Conservation (phyloP, 2,888 invertebrate species). For the Zootermopsis nevadensis region DNA sequence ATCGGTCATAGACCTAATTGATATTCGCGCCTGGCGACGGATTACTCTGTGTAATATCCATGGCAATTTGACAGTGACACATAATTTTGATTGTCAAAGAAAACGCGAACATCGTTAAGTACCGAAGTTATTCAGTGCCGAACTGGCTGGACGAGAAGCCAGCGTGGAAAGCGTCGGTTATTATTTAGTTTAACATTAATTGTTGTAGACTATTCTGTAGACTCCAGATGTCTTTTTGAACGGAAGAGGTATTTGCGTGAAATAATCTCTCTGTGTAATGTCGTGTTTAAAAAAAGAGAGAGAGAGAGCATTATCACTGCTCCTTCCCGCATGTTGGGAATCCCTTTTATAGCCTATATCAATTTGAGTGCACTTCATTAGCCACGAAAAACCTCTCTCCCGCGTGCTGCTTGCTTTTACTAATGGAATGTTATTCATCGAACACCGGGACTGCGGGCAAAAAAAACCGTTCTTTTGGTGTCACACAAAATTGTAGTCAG, state of each 20-base stretch:
- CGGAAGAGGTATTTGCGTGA: not conserved
- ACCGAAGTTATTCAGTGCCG: too few species aligned
- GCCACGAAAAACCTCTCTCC: slow-evolving; percentile 34
- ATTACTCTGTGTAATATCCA: too few species aligned
- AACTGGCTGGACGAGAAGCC: too few species aligned
- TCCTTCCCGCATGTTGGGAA: slow-evolving; percentile 7
- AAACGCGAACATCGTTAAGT: too few species aligned
- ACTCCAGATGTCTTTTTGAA: not conserved
- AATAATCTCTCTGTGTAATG: not conserved
- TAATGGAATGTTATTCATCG: slow-evolving; percentile 48
- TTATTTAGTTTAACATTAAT: too few species aligned
- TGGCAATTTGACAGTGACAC: too few species aligned
- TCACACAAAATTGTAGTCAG: slow-evolving; percentile 47
- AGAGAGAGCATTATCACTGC: not conserved
- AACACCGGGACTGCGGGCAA: slow-evolving; percentile 35
- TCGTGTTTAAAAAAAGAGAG: not conserved
- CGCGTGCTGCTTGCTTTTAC: slow-evolving; percentile 36
- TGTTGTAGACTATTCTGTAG: not conserved
- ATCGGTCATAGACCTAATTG: too few species aligned
- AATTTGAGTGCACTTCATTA: slow-evolving; percentile 50
- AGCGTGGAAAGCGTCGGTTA: too few species aligned
- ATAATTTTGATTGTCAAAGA: too few species aligned
- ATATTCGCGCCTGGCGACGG: too few species aligned
- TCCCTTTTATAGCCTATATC: slow-evolving; percentile 42
- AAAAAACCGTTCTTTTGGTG: slow-evolving; percentile 46